phyloP scores from a whole-genome alignment of 2,888 invertebrate genomes.

The Leptopterna dolabrata region DNA sequence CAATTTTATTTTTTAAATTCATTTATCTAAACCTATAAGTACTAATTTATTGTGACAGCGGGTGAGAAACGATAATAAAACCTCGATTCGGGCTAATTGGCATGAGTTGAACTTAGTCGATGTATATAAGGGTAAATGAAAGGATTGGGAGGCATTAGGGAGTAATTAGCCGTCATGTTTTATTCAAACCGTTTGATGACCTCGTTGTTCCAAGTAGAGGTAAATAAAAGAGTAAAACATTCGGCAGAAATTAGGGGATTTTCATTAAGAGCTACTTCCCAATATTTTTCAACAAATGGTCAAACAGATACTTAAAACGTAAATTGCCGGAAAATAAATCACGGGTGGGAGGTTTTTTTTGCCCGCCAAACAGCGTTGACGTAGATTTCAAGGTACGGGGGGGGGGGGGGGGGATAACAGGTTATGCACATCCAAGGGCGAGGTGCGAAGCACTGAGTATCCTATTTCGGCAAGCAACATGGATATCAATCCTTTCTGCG shows the following conservation, averaged over 20 bases:
- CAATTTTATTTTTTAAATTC: not conserved
- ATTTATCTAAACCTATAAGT: not conserved
- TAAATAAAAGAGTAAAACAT: not conserved
- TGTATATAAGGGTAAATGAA: not conserved
- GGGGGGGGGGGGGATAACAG: no score
- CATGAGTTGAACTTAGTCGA: not conserved
- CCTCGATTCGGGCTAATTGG: not conserved
- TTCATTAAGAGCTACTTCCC: not conserved
- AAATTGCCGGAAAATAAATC: no score
- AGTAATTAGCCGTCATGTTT: not conserved
- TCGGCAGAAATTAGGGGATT: not conserved
- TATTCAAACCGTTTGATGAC: not conserved
- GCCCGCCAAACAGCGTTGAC: no score
- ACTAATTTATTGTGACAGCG: not conserved
- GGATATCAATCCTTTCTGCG: no score
- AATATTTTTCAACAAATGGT: not conserved
- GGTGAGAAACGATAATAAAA: not conserved
- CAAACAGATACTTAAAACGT: no score
- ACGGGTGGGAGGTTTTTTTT: no score
- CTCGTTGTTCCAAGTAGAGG: not conserved
- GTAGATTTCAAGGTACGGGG: no score
- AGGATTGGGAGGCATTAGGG: not conserved
- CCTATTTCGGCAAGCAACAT: no score
- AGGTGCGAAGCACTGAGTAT: no score
- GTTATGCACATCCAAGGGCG: no score